Conservation (phyloP, 2,888 invertebrate genomes). For the Uloborus plumipes region DNA sequence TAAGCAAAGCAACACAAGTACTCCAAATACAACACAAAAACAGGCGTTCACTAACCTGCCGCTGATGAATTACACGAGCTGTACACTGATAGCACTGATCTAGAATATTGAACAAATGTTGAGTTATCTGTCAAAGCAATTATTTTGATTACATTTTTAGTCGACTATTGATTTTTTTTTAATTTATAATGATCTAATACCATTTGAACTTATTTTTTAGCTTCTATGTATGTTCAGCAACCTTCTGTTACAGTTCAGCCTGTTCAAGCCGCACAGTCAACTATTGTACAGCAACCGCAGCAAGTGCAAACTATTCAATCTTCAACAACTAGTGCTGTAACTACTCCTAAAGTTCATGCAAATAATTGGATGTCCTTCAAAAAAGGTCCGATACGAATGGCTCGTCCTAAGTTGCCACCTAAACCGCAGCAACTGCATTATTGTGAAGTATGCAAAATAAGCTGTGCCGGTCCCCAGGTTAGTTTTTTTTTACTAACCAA, state of each 20-base stretch:
- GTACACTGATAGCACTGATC: too few species aligned
- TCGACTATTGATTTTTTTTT: neutral
- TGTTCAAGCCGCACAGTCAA: conserved; percentile 67
- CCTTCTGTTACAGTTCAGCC: conserved; percentile 65
- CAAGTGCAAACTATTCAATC: conserved; percentile 65
- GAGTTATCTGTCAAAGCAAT: too few species aligned
- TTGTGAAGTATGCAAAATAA: conserved; percentile 99
- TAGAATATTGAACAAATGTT: too few species aligned
- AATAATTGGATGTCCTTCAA: conserved; percentile 66
- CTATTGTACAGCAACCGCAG: conserved; percentile 47
- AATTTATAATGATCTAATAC: neutral
- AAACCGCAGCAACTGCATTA: conserved; percentile 95
- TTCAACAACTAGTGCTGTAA: conserved; percentile 64
- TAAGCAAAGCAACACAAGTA: too few species aligned
- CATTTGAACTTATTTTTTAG: conserved; percentile 4
- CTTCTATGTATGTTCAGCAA: conserved; percentile 87
- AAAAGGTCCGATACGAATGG: conserved; percentile 73
- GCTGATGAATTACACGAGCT: too few species aligned
- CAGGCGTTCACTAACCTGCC: too few species aligned
- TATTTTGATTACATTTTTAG: neutral
- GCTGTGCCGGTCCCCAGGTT: conserved; percentile 93
- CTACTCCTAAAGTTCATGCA: conserved; percentile 53
- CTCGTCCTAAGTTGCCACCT: conserved; percentile 84
- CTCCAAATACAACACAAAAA: too few species aligned
- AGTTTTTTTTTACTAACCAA: too few species aligned